A percentile compares a stretch with the other conserved stretches of the same genome.
These are phyloP conservation scores for Callopanchax toddi DNA, from an alignment of 2,113 vertebrate genomes.

Conservation along the genomic window DNA sequence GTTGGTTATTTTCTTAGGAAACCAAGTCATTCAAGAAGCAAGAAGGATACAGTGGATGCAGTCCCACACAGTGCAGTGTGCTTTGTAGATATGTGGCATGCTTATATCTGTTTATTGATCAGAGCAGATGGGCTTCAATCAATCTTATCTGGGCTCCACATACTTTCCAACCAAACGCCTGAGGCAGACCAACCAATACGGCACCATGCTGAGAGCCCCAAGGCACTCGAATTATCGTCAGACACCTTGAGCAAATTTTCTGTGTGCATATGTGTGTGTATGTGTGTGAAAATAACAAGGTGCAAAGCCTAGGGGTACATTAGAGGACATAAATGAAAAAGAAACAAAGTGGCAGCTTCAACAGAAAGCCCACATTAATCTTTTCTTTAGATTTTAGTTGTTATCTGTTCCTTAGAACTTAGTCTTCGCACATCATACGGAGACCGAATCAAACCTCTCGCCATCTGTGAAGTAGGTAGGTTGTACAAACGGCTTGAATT, in stretches of 20 bases:
- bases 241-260: conserved; percentile 67
- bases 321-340: conserved; percentile 37
- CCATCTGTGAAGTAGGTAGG: conserved; percentile 52
- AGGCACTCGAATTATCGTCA: conserved; percentile 56
- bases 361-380: conserved; percentile 41
- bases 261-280: conserved; percentile 23
- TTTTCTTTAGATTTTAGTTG: conserved; percentile 21
- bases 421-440: conserved; percentile 23
- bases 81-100: conserved; percentile 66
- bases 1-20: conserved; percentile 5
- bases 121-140: conserved; percentile 74
- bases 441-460: conserved; percentile 47
- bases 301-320: conserved; percentile 41
- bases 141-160: conserved; percentile 78
- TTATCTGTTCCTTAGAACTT: conserved; percentile 41
- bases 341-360: conserved; percentile 28
- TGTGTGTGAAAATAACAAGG: conserved; percentile 33
- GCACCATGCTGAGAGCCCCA: conserved; percentile 49
- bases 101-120: conserved; percentile 78
- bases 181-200: conserved; percentile 56
- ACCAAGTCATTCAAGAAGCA: conserved; percentile 27
- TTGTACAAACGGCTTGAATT: conserved; percentile 54
- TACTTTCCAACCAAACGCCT: conserved; percentile 61
- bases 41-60: conserved; percentile 53
- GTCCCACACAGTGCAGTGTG: conserved; percentile 48